Evolutionary conservation across 2,888 invertebrate genomes (phyloP), one percentile per base, ranked within the genome.

Genomic region (Orthosia gracilis): DNA sequence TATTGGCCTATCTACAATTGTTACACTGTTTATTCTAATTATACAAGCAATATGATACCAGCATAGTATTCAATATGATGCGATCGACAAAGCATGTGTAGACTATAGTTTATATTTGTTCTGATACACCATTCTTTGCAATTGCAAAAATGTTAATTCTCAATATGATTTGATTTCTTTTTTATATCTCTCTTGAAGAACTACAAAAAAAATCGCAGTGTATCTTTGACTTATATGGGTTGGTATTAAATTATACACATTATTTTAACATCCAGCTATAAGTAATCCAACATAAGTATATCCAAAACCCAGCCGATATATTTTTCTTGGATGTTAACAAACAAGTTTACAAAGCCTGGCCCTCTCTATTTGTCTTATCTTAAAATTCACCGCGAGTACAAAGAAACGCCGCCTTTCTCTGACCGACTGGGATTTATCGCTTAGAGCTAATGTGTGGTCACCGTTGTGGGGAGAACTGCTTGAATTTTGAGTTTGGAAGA

Each of bases 321-420:
- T 78, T 83, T 75, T 78, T 76, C 73, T 82, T 74, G 18, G 73
- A 58, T 62, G 76, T 73, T 65, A 78, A 76, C 75, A 80, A 82
- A 86, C 75, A 78, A 66, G 81, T 76, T 65, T 71, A 31, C 52
- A 73, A 64, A 73, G 71, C 64, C 69, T 21, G 66, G 73, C 75
- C 57, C 66, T 65, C 76, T 74, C 74, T 88, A 79, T 88, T 88
- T 88, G 77, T 85, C 78, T 86, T 84, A 55, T 64, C 75, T 88
- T 88, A 80, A 82, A 88, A 88, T 88, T 88, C 87, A 88, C 78
- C 71, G 82, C 40, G 83, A 76, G 85, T 81, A 73, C 73, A 83
- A 86, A 85, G 82, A 85, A 86, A 77, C 63, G 79, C 64, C 74
- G 63, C 47, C 83, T 83, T 73, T 66, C 68, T 73, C 69, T 73